Evolutionary conservation across 2,113 vertebrate genomes (phyloP).

Genomic region (Leucosticte australis): DNA sequence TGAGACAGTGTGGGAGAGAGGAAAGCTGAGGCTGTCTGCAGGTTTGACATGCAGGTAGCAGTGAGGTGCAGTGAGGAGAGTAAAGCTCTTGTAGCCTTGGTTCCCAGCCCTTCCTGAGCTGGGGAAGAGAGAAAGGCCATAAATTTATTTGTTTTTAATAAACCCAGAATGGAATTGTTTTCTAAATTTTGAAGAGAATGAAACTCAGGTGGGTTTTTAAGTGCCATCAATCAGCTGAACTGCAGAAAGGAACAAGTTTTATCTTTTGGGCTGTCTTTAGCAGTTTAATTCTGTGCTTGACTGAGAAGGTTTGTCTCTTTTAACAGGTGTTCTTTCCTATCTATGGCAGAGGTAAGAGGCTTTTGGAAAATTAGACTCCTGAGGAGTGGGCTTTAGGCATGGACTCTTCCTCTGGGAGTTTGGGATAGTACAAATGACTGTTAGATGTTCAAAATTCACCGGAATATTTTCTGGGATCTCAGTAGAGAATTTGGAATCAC

Average conservation of each 20-base stretch:
- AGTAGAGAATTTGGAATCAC: background rate
- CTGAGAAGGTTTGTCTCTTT: background rate
- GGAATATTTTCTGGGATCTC: background rate
- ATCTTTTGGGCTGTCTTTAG: background rate
- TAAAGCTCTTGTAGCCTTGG: background rate
- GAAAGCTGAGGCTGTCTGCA: background rate
- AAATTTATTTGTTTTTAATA: background rate
- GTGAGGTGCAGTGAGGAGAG: background rate
- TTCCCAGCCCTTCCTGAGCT: background rate
- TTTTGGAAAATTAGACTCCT: background rate
- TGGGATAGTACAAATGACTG: background rate
- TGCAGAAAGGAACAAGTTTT: background rate
- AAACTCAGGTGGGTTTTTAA: background rate
- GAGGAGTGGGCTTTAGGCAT: background rate
- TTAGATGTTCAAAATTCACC: background rate
- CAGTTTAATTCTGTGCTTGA: constrained; percentile 21
- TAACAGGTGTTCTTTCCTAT: background rate
- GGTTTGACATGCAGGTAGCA: background rate
- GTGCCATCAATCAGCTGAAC: background rate
- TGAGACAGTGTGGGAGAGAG: background rate
- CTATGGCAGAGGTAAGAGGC: background rate
- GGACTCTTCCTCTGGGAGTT: background rate
- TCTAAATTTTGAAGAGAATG: background rate
- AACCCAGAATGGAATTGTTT: background rate
- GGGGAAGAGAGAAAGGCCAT: background rate